These are phyloP conservation scores for Melikaiella ostensackeni DNA, from an alignment of 2,888 invertebrate species.

Conservation along the genomic window DNA sequence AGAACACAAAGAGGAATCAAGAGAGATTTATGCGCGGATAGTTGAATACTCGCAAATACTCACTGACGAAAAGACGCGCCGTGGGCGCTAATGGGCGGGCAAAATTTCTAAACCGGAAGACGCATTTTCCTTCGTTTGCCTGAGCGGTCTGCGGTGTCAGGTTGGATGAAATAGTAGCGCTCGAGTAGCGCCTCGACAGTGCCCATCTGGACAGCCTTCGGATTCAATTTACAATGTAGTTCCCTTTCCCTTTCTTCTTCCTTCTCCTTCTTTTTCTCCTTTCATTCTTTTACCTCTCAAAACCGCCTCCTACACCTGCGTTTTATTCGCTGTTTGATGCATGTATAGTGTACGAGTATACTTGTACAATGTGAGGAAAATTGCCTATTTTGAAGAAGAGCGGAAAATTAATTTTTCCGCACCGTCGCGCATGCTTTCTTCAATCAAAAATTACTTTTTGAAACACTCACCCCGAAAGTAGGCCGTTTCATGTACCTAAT, in stretches of 20 bases:
- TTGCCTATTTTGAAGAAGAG: too few relatives aligned
- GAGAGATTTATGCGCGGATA: constrained; percentile 23
- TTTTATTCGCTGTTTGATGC: too few relatives aligned
- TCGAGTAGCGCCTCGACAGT: constrained; percentile 64
- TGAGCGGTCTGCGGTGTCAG: constrained; percentile 54
- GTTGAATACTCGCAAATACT: constrained; percentile 18
- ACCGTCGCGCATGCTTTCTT: too few relatives aligned
- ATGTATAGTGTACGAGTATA: too few relatives aligned
- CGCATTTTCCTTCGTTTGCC: constrained; percentile 63
- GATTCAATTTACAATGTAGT: constrained; percentile 70
- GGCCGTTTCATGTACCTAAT: too few relatives aligned
- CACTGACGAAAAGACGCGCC: constrained; percentile 41
- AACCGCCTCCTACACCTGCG: constrained; percentile 62
- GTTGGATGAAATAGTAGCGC: constrained; percentile 67
- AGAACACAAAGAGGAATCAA: constrained; percentile 27
- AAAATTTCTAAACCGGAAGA: constrained; percentile 65
- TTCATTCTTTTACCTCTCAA: constrained; percentile 54
- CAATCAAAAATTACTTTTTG: too few relatives aligned
- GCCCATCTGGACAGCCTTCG: constrained; percentile 68
- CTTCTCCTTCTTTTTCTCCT: constrained; percentile 45
- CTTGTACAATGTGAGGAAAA: too few relatives aligned
- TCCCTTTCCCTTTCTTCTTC: constrained; percentile 48
- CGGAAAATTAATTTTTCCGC: too few relatives aligned
- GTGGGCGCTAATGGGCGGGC: constrained; percentile 65
- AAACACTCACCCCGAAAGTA: too few relatives aligned